Percentiles rank a stretch among this genome's conserved stretches.
Evolutionary conservation across 2,888 invertebrate species (phyloP).

Genomic region (Orthonevra nobilis): DNA sequence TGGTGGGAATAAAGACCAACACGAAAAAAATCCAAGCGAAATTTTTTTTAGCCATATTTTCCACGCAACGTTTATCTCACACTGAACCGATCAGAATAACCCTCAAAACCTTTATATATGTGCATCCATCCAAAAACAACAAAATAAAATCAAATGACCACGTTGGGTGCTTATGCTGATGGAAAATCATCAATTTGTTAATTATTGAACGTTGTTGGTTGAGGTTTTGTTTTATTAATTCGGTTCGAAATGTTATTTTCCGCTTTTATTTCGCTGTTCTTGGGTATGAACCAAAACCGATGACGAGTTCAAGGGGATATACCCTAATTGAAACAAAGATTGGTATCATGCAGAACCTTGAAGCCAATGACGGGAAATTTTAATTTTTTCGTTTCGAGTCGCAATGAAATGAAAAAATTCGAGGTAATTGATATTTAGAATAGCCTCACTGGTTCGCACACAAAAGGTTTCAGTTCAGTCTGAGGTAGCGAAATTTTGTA

Average conservation of each 20-base stretch:
- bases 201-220: conserved; percentile 17
- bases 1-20: conserved; percentile 3
- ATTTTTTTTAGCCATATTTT: conserved; percentile 39
- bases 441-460: too few species aligned
- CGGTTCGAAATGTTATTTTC: conserved; percentile 8
- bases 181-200: conserved; percentile 40
- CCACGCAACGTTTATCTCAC: neutral
- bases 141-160: conserved; percentile 9
- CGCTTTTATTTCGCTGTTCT: neutral
- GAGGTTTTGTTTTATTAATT: conserved; percentile 40
- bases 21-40: conserved; percentile 12
- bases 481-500: too few species aligned
- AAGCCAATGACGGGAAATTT: conserved; percentile 11
- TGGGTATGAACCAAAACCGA: neutral
- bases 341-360: conserved; percentile 38
- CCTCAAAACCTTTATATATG: conserved; percentile 59
- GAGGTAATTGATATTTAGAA: too few species aligned
- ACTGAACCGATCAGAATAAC: conserved; percentile 45
- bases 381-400: neutral
- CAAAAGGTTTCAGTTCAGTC: too few species aligned
- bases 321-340: conserved; percentile 30
- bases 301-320: conserved; percentile 59
- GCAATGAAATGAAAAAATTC: too few species aligned
- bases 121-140: conserved; percentile 12
- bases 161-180: conserved; percentile 28